Percentiles rank a stretch among this genome's conserved stretches.
These are phyloP conservation scores for Vulpes vulpes DNA, from an alignment of 2,113 vertebrate genomes.

Conservation along the genomic window DNA sequence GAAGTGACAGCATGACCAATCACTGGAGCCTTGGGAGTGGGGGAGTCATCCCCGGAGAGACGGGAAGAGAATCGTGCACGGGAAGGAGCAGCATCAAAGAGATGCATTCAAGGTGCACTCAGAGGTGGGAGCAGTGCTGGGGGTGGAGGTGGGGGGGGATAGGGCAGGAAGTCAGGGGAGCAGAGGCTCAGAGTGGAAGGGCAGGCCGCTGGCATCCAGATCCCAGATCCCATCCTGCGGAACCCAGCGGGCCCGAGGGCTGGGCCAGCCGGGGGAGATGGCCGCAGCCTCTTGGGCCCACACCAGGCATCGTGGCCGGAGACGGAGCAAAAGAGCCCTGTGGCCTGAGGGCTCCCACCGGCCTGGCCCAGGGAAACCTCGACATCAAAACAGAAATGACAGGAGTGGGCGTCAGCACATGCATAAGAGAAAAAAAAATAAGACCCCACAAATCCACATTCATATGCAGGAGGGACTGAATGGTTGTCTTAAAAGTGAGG, in stretches of 20 bases:
- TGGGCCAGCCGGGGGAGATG: neutral
- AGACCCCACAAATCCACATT: too few relatives aligned
- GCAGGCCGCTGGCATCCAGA: fast-evolving
- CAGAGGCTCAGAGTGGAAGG: fast-evolving
- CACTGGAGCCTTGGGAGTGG: too few relatives aligned
- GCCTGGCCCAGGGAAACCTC: neutral
- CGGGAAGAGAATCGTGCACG: fast-evolving
- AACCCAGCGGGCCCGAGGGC: fast-evolving
- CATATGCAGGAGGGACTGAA: neutral
- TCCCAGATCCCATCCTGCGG: fast-evolving
- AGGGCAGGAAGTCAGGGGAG: neutral
- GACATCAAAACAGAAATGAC: too few relatives aligned
- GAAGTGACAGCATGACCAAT: neutral
- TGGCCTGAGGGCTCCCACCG: neutral
- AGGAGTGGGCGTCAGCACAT: too few relatives aligned
- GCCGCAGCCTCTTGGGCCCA: too few relatives aligned
- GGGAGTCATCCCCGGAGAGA: neutral
- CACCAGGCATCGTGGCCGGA: neutral
- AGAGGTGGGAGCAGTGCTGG: fast-evolving
- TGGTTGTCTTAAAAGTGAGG: neutral
- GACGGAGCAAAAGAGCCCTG: fast-evolving
- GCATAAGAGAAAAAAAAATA: neutral
- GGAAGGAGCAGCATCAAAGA: fast-evolving
- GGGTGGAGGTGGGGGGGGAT: neutral
- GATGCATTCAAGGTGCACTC: too few relatives aligned